Conservation (phyloP, 2,888 invertebrate genomes). For the Gibbula magus region DNA sequence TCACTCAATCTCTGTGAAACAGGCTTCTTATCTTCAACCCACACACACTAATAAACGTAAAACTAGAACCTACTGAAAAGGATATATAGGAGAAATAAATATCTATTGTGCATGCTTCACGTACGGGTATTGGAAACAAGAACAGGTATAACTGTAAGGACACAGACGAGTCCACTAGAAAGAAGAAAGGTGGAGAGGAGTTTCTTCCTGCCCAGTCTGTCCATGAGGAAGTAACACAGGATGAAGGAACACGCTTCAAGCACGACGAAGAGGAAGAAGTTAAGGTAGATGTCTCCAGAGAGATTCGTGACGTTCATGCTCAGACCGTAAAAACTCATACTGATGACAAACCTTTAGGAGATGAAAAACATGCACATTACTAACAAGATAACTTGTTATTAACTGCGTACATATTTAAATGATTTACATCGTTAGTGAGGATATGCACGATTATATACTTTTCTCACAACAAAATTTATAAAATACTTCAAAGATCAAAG, state of each 20-base stretch:
- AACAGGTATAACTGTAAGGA: conserved; percentile 39
- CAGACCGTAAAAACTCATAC: conserved; percentile 85
- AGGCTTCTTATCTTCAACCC: no score
- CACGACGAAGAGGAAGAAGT: not conserved
- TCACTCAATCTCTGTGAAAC: no score
- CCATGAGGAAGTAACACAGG: not conserved
- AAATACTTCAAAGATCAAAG: no score
- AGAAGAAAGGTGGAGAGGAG: not conserved
- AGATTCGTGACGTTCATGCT: conserved; percentile 85
- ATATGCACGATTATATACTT: no score
- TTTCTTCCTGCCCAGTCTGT: not conserved
- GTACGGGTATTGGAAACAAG: conserved; percentile 5
- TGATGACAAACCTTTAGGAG: not conserved
- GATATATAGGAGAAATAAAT: no score
- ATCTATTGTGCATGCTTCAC: not conserved
- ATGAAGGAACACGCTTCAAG: not conserved
- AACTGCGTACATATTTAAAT: no score
- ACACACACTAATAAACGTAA: no score
- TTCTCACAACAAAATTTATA: no score
- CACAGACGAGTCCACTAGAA: not conserved
- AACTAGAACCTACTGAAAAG: no score
- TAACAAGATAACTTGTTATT: no score
- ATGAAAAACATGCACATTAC: no score
- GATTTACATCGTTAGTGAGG: no score
- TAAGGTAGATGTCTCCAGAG: conserved; percentile 78